Base-by-base conservation (phyloP, 1,140 invertebrate genomes). In the Elymnias hypermnestra region DNA sequence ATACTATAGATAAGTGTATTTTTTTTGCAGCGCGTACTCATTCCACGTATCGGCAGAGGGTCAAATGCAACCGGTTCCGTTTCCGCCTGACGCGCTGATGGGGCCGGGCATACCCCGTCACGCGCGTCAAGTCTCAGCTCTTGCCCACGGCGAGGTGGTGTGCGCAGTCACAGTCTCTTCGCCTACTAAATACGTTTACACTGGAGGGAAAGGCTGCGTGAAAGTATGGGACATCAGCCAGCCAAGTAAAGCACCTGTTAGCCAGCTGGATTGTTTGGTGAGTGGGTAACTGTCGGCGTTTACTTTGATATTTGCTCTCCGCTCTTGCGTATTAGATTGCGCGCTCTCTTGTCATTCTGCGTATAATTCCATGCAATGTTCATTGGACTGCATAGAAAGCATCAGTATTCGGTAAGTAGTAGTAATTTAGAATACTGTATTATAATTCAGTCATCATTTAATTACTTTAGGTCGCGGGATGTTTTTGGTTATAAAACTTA, bases 141-240 rank as follows among this genome's bases (percentile, higher is more conserved):
- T 33, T 33, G 29, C 92, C 56, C 98, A 99, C 79, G 98, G 97
- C 8, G 98, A 99, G 87, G 97, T 93, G 26, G 92, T 93, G 85
- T 99, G 87, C 92, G 98, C 92, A 87, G 98, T 88, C 85, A 99
- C 87, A 87, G 98, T 89, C 89, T 99, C 89, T 2, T 33, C 29
- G 29, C 29, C 29, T 12, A 33, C 29, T 2, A 33, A 33, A 15
- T 33, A 97, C 83, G 96, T 99, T 4, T 99, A 98, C 85, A 99
- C 98, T 7, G 98, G 98, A 9, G 98, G 98, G 39, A 99, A 99
- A 86, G 97, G 98, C 31, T 98, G 97, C 87, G 97, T 99, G 31
- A 99, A 99, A 88, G 94, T 99, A 9, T 95, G 93, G 94, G 93
- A 95, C 70, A 94, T 98, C 62, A 93, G 93, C 67, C 94, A 96